Percentiles rank a stretch among this genome's conserved stretches.
Evolutionary conservation across 2,797 vertebrate species (phyloP).

Genomic region (Mycteria americana): DNA sequence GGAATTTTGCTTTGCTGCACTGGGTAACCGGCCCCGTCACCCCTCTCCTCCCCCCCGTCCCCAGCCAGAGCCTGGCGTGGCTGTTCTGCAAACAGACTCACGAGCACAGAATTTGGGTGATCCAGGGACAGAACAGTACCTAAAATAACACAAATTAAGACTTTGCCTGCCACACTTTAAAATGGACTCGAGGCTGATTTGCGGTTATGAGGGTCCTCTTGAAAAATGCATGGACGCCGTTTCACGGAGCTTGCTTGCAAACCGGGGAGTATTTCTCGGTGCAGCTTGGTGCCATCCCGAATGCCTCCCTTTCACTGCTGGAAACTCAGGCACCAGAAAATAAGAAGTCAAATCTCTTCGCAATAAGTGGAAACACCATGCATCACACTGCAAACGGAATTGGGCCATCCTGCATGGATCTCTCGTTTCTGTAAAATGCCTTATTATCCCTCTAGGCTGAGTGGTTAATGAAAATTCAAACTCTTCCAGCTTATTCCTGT

Average conservation of each 20-base stretch:
- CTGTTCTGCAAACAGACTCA: background rate
- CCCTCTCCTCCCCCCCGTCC: accelerated
- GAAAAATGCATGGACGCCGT: background rate
- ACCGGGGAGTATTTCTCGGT: background rate
- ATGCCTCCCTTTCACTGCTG: background rate
- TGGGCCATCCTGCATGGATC: background rate
- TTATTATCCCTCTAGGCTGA: slow-evolving; percentile 22
- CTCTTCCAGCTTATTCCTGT: background rate
- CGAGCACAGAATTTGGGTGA: background rate
- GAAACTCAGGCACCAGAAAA: background rate
- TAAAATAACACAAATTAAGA: background rate
- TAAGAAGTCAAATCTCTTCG: background rate
- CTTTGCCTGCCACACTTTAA: background rate
- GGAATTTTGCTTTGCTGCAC: background rate
- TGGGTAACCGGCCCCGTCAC: background rate
- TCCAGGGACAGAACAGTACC: background rate
- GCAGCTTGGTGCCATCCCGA: background rate
- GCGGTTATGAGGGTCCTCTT: background rate
- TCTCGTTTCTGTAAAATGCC: background rate
- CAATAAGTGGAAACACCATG: background rate
- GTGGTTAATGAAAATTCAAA: slow-evolving; percentile 44
- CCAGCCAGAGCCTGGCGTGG: background rate
- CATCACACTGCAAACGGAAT: background rate
- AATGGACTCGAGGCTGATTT: background rate
- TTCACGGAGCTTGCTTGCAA: background rate